Evolutionary conservation across 1,140 invertebrate genomes (phyloP).

Genomic region (Drosophila ercepeae): DNA sequence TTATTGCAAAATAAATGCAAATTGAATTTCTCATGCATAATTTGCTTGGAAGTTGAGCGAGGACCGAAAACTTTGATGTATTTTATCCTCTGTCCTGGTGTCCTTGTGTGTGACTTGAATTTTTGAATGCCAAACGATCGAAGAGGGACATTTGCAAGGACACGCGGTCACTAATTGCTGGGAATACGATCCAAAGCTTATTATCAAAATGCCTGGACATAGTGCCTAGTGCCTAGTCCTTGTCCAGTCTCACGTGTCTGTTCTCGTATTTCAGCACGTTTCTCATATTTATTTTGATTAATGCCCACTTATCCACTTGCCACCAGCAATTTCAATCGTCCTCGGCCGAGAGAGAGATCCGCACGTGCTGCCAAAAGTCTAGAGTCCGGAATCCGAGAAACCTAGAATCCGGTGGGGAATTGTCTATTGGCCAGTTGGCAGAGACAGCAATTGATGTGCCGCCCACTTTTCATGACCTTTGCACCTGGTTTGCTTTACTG

Average conservation of each 20-base stretch:
- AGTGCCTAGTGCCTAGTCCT: not conserved
- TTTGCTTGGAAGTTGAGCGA: conserved; percentile 74
- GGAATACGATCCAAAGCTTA: not conserved
- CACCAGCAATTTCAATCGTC: conserved; percentile 79
- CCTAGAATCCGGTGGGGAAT: conserved; percentile 24
- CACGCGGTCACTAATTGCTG: conserved; percentile 25
- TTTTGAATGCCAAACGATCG: conserved; percentile 57
- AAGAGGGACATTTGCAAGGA: conserved; percentile 2
- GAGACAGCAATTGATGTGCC: conserved; percentile 74
- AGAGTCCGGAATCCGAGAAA: not conserved
- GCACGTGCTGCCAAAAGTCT: conserved; percentile 31
- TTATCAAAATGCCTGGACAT: not conserved
- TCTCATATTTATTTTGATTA: conserved; percentile 82
- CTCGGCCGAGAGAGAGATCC: conserved; percentile 6
- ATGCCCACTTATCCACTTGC: conserved; percentile 81
- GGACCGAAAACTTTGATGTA: conserved; percentile 67
- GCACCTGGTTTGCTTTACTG: conserved; percentile 50
- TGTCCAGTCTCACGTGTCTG: conserved; percentile 39
- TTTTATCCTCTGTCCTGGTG: no score
- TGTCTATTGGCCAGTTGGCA: conserved; percentile 73
- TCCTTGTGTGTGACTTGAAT: conserved; percentile 62
- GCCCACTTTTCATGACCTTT: conserved; percentile 72
- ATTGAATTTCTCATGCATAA: conserved; percentile 82
- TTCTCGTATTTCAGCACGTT: conserved; percentile 75
- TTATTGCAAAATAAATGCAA: conserved; percentile 83